Percentiles rank a stretch among this genome's conserved stretches.
Evolutionary conservation across 2,888 invertebrate species (phyloP).

Genomic region (Chrysina gloriosa): DNA sequence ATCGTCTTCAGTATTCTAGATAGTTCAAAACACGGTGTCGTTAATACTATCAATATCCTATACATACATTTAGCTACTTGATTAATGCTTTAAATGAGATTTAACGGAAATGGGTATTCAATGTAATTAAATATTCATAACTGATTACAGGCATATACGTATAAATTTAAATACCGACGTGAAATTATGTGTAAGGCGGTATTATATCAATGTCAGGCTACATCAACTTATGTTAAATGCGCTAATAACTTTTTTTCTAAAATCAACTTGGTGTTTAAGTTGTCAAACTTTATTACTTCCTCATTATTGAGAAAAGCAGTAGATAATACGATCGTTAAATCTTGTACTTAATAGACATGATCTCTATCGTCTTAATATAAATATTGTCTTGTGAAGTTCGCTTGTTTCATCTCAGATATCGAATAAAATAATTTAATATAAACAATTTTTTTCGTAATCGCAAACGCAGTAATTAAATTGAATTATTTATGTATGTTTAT

Average conservation of each 20-base stretch:
- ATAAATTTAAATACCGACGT: neutral
- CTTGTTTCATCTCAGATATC: conserved; percentile 2
- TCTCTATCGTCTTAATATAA: conserved; percentile 3
- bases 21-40: too few relatives aligned
- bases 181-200: neutral
- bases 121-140: conserved; percentile 9
- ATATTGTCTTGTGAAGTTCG: neutral
- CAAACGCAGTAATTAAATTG: conserved; percentile 4
- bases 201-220: neutral
- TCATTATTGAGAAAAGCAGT: neutral
- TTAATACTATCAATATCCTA: neutral
- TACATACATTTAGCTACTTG: neutral
- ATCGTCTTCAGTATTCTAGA: too few relatives aligned
- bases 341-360: conserved; percentile 11
- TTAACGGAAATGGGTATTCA: neutral
- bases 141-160: conserved; percentile 1
- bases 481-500: conserved; percentile 20
- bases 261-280: neutral
- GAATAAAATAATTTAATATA: conserved; percentile 19
- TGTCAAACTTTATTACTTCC: neutral
- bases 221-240: neutral
- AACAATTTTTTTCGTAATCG: conserved; percentile 7
- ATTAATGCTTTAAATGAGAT: conserved; percentile 1
- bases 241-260: neutral
- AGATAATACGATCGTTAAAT: conserved; percentile 2